Conservation (phyloP, 2,797 vertebrate species). For the Tiaroga cobitis region DNA sequence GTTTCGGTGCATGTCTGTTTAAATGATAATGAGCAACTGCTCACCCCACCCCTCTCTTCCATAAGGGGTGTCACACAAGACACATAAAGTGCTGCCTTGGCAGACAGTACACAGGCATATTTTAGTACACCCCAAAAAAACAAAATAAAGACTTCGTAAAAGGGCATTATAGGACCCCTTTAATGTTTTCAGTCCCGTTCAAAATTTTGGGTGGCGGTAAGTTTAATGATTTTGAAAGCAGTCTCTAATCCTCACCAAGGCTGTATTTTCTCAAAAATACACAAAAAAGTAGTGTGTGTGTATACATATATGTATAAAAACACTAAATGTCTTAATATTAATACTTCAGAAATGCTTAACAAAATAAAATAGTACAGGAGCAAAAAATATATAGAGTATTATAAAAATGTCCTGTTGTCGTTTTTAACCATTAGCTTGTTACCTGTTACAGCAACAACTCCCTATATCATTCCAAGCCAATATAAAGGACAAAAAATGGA, state of each 20-base stretch:
- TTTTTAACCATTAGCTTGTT: background rate
- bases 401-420: background rate
- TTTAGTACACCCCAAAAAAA: no score
- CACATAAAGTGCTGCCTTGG: no score
- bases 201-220: background rate
- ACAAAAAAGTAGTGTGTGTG: no score
- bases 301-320: background rate
- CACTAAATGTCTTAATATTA: background rate
- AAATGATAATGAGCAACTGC: no score
- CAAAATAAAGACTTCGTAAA: no score
- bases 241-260: background rate
- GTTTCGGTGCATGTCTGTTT: no score
- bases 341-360: background rate
- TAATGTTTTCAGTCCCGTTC: background rate
- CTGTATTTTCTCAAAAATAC: background rate
- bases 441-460: conserved; percentile 75
- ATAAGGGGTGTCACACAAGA: no score
- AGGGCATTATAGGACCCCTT: no score
- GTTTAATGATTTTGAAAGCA: background rate
- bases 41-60: no score
- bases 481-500: conserved; percentile 68
- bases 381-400: background rate
- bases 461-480: conserved; percentile 72
- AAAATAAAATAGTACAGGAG: background rate
- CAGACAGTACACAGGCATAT: no score